phyloP scores from a whole-genome alignment of 2,888 invertebrate species.

The Stenodema calcarata region DNA sequence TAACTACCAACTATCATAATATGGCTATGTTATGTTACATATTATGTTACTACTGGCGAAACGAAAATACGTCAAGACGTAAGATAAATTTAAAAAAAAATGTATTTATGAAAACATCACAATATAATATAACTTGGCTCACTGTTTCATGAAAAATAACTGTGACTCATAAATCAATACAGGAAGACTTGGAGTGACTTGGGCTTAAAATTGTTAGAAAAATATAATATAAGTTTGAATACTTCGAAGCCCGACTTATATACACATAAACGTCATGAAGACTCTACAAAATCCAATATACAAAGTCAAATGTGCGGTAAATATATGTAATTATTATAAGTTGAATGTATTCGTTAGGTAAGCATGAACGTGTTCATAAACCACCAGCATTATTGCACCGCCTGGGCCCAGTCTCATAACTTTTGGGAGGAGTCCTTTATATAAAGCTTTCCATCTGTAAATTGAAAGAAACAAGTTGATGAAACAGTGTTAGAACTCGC shows the following conservation, averaged over 20 bases:
- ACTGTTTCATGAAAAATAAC: background rate
- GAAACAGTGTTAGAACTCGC: too few species aligned
- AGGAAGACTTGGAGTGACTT: background rate
- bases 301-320: background rate
- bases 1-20: too few species aligned
- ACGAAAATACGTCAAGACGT: background rate
- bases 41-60: too few species aligned
- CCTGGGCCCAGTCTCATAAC: slow-evolving; percentile 90
- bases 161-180: background rate
- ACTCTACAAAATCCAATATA: background rate
- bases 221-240: background rate
- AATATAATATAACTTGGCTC: background rate
- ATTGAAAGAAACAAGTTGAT: slow-evolving; percentile 47
- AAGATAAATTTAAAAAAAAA: background rate
- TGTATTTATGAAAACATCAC: background rate
- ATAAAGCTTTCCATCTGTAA: slow-evolving; percentile 81
- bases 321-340: background rate
- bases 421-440: slow-evolving; percentile 91
- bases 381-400: slow-evolving; percentile 93
- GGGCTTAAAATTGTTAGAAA: background rate
- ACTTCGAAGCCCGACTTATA: background rate
- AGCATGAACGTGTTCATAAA: slow-evolving; percentile 85
- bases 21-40: too few species aligned
- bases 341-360: slow-evolving; percentile 66
- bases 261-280: background rate